These are phyloP conservation scores for Drosophila recens DNA, from an alignment of 2,888 invertebrate species.

Conservation along the genomic window DNA sequence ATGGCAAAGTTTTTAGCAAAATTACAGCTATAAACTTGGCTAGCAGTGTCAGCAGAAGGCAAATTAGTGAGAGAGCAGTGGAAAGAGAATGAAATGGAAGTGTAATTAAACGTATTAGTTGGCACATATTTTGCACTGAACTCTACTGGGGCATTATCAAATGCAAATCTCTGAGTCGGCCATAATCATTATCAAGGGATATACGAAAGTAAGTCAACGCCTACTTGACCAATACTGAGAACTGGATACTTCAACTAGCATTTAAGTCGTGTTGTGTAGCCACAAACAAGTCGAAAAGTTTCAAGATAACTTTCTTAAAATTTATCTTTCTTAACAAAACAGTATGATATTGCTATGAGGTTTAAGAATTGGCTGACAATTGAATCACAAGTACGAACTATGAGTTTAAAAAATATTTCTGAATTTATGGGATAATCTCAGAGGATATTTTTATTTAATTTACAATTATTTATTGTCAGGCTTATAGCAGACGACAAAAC, in stretches of 20 bases:
- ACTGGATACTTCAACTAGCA: background rate
- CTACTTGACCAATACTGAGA: conserved; percentile 1
- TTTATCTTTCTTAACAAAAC: background rate
- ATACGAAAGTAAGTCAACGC: conserved; percentile 9
- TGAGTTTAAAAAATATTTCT: too few relatives aligned
- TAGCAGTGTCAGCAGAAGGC: conserved; percentile 61
- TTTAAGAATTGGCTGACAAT: too few relatives aligned
- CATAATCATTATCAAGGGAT: conserved; percentile 29
- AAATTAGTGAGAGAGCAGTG: conserved; percentile 45
- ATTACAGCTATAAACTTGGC: conserved; percentile 68
- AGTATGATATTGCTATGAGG: too few relatives aligned
- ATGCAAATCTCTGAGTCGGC: conserved; percentile 49
- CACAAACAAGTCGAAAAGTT: background rate
- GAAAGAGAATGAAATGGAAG: background rate
- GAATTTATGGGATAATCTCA: too few relatives aligned
- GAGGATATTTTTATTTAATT: too few relatives aligned
- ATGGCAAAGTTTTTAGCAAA: conserved; percentile 70
- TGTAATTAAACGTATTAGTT: conserved; percentile 67
- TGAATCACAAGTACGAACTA: too few relatives aligned
- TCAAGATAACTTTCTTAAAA: background rate
- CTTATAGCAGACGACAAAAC: too few relatives aligned
- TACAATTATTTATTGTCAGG: too few relatives aligned
- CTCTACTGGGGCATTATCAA: conserved; percentile 40
- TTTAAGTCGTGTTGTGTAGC: background rate
- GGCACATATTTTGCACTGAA: conserved; percentile 49